These are phyloP conservation scores for Emydura subglobosa DNA, from an alignment of 2,113 vertebrate species.

Conservation along the genomic window DNA sequence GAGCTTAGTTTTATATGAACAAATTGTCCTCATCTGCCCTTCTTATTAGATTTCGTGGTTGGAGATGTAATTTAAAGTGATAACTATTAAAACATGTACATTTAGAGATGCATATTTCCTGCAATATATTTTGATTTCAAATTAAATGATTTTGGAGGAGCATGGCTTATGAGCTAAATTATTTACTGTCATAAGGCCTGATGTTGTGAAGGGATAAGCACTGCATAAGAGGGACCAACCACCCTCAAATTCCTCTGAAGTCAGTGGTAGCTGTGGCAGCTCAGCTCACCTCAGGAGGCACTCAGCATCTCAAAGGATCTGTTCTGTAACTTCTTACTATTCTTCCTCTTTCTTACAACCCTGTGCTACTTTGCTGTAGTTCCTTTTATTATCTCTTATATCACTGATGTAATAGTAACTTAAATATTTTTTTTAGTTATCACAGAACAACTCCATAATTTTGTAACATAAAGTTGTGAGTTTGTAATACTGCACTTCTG, in stretches of 20 bases:
- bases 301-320: neutral
- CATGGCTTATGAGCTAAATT: neutral
- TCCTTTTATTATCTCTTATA: neutral
- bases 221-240: neutral
- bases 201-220: neutral
- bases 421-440: neutral
- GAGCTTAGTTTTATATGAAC: neutral
- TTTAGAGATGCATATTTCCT: neutral
- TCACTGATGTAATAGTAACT: neutral
- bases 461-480: neutral
- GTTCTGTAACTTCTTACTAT: neutral
- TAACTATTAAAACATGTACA: conserved; percentile 7
- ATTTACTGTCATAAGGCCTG: neutral
- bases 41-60: neutral
- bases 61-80: conserved; percentile 10
- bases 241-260: neutral
- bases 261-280: neutral
- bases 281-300: neutral
- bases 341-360: neutral
- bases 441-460: neutral
- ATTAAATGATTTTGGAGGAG: neutral
- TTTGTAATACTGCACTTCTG: neutral
- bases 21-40: neutral
- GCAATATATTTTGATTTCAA: neutral
- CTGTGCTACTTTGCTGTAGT: neutral